phyloP scores from a whole-genome alignment of 1,140 invertebrate species.

The Subanguina moxae region DNA sequence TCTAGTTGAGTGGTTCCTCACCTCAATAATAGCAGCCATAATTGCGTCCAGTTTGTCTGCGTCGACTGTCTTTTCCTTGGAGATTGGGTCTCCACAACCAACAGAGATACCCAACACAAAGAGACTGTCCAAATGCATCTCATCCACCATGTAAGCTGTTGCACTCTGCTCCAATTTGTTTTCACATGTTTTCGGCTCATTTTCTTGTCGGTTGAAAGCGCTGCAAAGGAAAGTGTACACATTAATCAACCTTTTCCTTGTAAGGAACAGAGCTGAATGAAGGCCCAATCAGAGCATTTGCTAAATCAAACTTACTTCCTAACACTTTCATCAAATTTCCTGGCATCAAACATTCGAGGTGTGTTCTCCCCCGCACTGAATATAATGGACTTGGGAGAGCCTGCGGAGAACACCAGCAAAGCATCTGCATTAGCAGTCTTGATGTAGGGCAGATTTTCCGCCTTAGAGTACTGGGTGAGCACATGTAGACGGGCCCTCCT shows the following conservation, averaged over 20 bases:
- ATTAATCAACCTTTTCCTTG: background rate
- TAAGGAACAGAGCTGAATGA: background rate
- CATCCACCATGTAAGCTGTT: conserved; percentile 28
- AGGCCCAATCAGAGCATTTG: background rate
- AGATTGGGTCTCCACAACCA: conserved; percentile 33
- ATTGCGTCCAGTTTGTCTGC: conserved; percentile 21
- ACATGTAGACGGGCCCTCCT: conserved; percentile 39
- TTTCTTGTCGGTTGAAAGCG: background rate
- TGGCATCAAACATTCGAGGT: conserved; percentile 48
- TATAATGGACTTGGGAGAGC: conserved; percentile 43
- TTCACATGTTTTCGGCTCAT: background rate
- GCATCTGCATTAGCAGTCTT: conserved; percentile 39
- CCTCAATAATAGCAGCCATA: conserved; percentile 39
- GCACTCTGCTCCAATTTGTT: background rate
- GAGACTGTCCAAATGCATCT: conserved; percentile 18
- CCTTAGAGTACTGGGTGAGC: conserved; percentile 32
- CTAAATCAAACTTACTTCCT: conserved; percentile 38
- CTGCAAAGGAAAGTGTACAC: background rate
- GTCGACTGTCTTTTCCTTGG: conserved; percentile 13
- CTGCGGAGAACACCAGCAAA: conserved; percentile 41
- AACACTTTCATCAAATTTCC: conserved; percentile 51
- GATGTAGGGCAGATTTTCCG: conserved; percentile 39
- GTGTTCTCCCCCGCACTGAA: conserved; percentile 48
- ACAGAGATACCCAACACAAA: conserved; percentile 53
- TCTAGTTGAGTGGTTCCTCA: conserved; percentile 6